phyloP scores from a whole-genome alignment of 2,797 vertebrate genomes.

The Leptatherina wallacei region DNA sequence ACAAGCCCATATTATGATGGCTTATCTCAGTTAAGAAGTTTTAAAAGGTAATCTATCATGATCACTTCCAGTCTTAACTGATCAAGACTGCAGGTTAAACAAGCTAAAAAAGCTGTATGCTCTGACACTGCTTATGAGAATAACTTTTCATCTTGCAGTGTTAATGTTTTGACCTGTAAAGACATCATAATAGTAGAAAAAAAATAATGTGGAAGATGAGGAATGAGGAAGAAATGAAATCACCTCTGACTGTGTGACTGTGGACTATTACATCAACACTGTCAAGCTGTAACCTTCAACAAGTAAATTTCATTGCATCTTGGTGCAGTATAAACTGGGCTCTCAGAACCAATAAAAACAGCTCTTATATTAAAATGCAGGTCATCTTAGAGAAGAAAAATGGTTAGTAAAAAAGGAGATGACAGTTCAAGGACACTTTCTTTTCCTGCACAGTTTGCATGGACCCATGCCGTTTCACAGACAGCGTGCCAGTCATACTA shows the following conservation, averaged over 20 bases:
- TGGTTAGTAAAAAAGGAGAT: slow-evolving; percentile 47
- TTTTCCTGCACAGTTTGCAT: slow-evolving; percentile 46
- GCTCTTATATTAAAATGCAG: slow-evolving; percentile 14
- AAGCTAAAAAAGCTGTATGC: slow-evolving; percentile 12
- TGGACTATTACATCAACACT: slow-evolving; percentile 21
- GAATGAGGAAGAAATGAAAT: slow-evolving; percentile 20
- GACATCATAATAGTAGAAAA: background rate
- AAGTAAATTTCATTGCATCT: slow-evolving; percentile 46
- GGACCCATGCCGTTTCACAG: slow-evolving; percentile 46
- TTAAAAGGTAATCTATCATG: slow-evolving; percentile 29
- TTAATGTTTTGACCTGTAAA: slow-evolving; percentile 6
- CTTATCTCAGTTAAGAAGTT: slow-evolving; percentile 9
- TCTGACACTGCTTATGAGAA: background rate
- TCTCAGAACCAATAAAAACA: slow-evolving; percentile 41
- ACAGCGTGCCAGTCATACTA: slow-evolving; percentile 52
- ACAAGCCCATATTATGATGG: slow-evolving; percentile 10
- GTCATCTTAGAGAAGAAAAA: slow-evolving; percentile 46
- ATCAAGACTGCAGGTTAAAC: slow-evolving; percentile 7
- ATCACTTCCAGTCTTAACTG: background rate
- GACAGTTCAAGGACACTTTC: slow-evolving; percentile 68
- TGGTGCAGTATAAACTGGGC: slow-evolving; percentile 29
- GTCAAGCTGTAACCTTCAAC: slow-evolving; percentile 42
- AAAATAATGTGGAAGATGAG: background rate
- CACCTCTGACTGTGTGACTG: slow-evolving; percentile 5
- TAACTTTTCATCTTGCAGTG: background rate